These are phyloP conservation scores for Dusona sp. DNA, from an alignment of 2,888 invertebrate species.

Conservation along the genomic window DNA sequence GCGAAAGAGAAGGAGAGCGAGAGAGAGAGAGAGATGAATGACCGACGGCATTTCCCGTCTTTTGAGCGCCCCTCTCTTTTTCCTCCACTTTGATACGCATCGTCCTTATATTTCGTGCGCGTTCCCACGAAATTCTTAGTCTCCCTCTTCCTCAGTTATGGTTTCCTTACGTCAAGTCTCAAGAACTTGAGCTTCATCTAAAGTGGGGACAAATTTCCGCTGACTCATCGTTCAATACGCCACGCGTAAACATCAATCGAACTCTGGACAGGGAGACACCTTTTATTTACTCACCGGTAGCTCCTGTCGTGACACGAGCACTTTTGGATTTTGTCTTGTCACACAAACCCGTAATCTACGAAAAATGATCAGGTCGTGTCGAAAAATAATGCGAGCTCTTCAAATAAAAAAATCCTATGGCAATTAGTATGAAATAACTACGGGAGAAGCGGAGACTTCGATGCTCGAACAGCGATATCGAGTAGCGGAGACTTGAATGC, in stretches of 20 bases:
- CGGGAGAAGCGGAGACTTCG: not conserved
- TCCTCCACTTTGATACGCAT: conserved; percentile 12
- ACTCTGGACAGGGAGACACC: not conserved
- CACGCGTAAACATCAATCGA: conserved; percentile 12
- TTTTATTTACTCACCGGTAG: conserved; percentile 10
- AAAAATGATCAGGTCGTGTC: not conserved
- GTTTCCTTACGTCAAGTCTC: not conserved
- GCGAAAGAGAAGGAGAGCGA: conserved; percentile 1
- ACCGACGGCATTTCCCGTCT: conserved; percentile 35
- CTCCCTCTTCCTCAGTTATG: conserved; percentile 28
- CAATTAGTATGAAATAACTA: not conserved
- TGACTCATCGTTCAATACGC: conserved; percentile 17
- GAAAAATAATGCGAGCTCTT: not conserved
- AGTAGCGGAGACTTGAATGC: not conserved
- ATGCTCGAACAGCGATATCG: not conserved
- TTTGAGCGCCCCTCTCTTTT: conserved; percentile 14
- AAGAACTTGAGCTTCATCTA: not conserved
- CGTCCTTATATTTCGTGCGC: conserved; percentile 44
- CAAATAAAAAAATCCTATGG: not conserved
- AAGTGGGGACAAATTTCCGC: not conserved
- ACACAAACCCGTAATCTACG: conserved; percentile 3
- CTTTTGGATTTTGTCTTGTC: not conserved
- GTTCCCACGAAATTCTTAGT: conserved; percentile 62
- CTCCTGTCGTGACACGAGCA: conserved; percentile 7
- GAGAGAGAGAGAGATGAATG: not conserved